These are phyloP conservation scores for Brachylomia viminalis DNA, from an alignment of 2,888 invertebrate genomes.

Conservation along the genomic window DNA sequence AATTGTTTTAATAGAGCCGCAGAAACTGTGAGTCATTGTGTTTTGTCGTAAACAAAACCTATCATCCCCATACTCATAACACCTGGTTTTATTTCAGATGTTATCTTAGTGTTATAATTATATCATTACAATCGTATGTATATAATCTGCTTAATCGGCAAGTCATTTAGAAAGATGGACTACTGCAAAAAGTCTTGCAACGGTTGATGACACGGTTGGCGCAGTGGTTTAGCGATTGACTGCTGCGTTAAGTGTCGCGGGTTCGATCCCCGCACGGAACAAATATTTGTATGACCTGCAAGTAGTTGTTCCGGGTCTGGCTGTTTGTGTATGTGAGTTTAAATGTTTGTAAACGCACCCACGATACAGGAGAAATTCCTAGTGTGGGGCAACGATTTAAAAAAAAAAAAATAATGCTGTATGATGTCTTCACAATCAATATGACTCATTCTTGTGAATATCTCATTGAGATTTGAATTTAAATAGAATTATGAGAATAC, in stretches of 20 bases:
- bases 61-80: conserved; percentile 79
- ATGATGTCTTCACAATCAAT: neutral
- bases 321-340: too few species aligned
- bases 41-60: conserved; percentile 81
- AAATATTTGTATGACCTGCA: too few species aligned
- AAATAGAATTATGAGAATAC: neutral
- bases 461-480: neutral
- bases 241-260: too few species aligned
- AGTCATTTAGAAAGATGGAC: neutral
- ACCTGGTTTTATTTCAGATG: conserved; percentile 84
- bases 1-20: conserved; percentile 89
- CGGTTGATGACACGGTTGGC: too few species aligned
- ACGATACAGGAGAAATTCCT: too few species aligned
- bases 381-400: too few species aligned
- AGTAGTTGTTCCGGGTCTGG: too few species aligned
- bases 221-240: too few species aligned
- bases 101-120: conserved; percentile 85
- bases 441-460: neutral
- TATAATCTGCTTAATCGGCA: conserved; percentile 41
- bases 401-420: too few species aligned
- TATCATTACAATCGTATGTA: conserved; percentile 79
- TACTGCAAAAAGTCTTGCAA: neutral
- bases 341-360: too few species aligned
- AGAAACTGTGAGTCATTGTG: conserved; percentile 84
- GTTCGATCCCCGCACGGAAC: too few species aligned